Evolutionary conservation across 2,888 invertebrate genomes (phyloP).

Genomic region (Limnephilus lunatus): DNA sequence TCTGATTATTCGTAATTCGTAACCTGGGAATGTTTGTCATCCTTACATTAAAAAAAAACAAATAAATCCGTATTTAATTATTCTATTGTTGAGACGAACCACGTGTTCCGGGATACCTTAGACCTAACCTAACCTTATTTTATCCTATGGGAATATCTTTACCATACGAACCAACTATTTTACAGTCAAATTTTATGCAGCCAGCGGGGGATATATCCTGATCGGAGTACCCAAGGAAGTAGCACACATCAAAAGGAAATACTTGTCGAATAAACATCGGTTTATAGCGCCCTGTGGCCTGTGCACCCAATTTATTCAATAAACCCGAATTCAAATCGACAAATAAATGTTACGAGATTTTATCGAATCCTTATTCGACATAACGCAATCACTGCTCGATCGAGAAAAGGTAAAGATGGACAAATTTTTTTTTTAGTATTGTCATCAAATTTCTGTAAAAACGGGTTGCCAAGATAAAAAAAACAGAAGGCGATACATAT

Average conservation of each 20-base stretch:
- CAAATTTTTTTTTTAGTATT: neutral
- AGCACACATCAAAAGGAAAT: neutral
- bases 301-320: slow-evolving; percentile 2
- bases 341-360: neutral
- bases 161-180: neutral
- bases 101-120: neutral
- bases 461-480: neutral
- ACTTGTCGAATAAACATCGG: neutral
- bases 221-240: neutral
- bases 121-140: neutral
- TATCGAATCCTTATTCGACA: neutral
- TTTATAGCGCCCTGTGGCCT: neutral
- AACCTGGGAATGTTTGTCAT: too few relatives aligned
- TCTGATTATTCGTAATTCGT: too few relatives aligned
- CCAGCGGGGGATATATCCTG: neutral
- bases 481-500: neutral
- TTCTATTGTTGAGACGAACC: neutral
- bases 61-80: neutral
- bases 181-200: neutral
- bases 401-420: neutral
- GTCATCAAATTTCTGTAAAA: neutral
- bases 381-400: neutral
- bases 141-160: neutral
- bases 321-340: neutral
- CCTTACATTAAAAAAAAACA: too few relatives aligned